Evolutionary conservation across 2,797 vertebrate species (phyloP), one percentile per base, ranked within the genome.

Genomic region (Lacerta bilineata): DNA sequence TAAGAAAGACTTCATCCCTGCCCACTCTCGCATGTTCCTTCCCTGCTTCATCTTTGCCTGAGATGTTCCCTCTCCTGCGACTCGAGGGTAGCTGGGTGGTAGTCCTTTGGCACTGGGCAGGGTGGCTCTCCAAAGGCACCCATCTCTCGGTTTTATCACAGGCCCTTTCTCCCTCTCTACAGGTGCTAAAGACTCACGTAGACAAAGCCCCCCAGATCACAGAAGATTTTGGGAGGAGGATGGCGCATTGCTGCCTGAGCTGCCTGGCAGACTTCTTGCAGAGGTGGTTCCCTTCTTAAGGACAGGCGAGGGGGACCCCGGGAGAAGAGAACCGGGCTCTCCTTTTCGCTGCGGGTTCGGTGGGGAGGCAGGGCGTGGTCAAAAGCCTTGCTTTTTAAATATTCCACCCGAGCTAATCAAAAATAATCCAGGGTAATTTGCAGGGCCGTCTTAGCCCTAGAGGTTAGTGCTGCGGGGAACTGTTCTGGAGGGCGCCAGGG

Each of bases 251-350:
- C 94, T 98, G 98, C 84, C 96, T 99, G 39, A 97, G 97, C 1
- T 97, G 98, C 9, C 96, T 99, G 88, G 98, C 98, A 0, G 97
- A 98, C 91, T 98, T 99, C 93, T 96, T 99, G 64, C 98, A 97
- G 96, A 98, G 98, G 98, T 98, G 83, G 13, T 39, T 0, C 2
- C 27, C 0, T 13, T 17, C 1, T 1, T 1, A 17, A 18, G n/a
- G 23, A 8, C 1, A 23, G 43, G 43, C 61, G 6, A 0, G 59
- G 50, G 15, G 23, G 11, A 20, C 23, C 17, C 2, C 17, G 1
- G 2, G 10, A 7, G 39, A 5, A 41, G 0, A 25, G 7, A 50
- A 17, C 0, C 1, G 0, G 0, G 1, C 10, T 8, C 9, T 23
- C 17, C 77, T 33, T 8, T 23, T 55, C 8, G 25, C 76, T n/a